Percentiles rank a stretch among this genome's conserved stretches.
Conservation (phyloP, 2,797 vertebrate genomes). For the Staurois parvus region DNA sequence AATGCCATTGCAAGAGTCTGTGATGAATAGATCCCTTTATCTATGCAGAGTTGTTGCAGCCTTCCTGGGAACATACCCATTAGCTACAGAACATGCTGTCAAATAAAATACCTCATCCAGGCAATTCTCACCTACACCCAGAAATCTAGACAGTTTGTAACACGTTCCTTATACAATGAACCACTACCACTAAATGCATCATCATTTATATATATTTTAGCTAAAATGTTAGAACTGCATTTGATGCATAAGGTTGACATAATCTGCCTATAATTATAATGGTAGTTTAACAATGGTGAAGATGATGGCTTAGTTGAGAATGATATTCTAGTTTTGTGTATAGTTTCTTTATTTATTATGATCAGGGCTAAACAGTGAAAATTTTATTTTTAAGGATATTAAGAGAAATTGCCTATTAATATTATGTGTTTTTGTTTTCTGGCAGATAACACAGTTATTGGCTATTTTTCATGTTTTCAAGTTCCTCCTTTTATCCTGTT, state of each 20-base stretch:
- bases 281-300: too few relatives aligned
- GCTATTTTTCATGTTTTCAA: too few relatives aligned
- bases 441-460: too few relatives aligned
- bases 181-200: constrained; percentile 1
- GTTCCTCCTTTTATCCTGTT: too few relatives aligned
- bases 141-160: neutral
- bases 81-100: constrained; percentile 38
- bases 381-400: too few relatives aligned
- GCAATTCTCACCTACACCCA: constrained; percentile 10
- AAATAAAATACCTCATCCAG: constrained; percentile 35
- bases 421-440: too few relatives aligned
- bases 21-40: constrained; percentile 30
- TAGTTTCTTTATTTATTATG: too few relatives aligned
- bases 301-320: too few relatives aligned
- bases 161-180: neutral
- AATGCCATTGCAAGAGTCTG: constrained; percentile 16
- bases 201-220: constrained; percentile 2
- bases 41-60: constrained; percentile 27
- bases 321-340: too few relatives aligned
- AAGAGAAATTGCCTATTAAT: too few relatives aligned
- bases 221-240: neutral
- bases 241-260: neutral
- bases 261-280: neutral
- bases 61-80: constrained; percentile 42
- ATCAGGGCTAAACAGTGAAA: too few relatives aligned